Base-by-base conservation (phyloP, 92 coral and sea anemone species). In the Actinostola sp. region DNA sequence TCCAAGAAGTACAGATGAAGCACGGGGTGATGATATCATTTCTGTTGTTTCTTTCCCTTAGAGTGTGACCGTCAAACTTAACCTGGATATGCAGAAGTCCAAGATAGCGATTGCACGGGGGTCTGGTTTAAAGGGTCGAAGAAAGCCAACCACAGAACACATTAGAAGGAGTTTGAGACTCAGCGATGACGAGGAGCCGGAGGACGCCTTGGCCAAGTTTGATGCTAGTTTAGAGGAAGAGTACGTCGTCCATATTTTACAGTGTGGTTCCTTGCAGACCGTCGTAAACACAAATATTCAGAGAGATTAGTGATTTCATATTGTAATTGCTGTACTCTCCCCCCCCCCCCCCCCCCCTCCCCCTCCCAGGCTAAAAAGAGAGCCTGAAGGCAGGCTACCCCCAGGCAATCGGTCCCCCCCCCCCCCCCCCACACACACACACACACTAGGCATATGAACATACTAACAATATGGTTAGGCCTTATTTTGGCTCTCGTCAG, bases 61-160 rank as follows among this genome's bases (percentile, higher is more conserved):
- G 94, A 77, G 71, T 19, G 84, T 83, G 4, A 77, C 77, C 21
- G 70, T 77, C 25, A 69, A 66, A 34, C 80, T 89, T 17, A 92
- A 95, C 82, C 74, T 84, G 29, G 97, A 87, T 7, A 76, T 85
- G 32, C 93, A 88, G 72, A 95, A 95, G 82, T 88, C 92, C 24
- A 85, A 82, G 60, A 92, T 89, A 26, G 78, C 87, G 15, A 72
- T 91, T 4, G 92, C 79, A 0, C 71, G 81, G 45, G 84, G 81
- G 28, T 87, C 95, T 0, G 89, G 88, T 2, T 73, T 91, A 39
- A 88, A 87, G 53, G 93, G 82, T 2, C 89, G 99, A 55, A 90
- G 99, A 46, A 95, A 88, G 50, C 99, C 99, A 0, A 85, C 98
- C 0, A 75, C 83, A 12, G 88, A 75, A 24, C 77, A 64, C 62